Conservation (phyloP, 1,140 invertebrate species). For the Rhopalosiphum maidis region DNA sequence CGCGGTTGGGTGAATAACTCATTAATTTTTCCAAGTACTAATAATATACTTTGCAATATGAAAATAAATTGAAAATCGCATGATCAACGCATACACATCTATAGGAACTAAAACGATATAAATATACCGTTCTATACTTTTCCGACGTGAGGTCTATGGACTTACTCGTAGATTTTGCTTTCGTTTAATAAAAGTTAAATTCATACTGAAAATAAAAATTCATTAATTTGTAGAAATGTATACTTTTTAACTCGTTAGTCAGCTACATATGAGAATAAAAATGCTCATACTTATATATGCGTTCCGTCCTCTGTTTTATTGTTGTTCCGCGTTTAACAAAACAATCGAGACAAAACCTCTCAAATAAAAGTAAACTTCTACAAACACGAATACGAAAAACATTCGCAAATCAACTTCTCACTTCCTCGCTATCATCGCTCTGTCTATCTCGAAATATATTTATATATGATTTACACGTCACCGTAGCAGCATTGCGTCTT, state of each 20-base stretch:
- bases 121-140: not conserved
- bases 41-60: not conserved
- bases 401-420: not conserved
- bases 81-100: not conserved
- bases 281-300: not conserved
- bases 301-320: not conserved
- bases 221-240: not conserved
- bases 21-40: not conserved
- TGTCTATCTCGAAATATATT: conserved; percentile 1
- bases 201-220: not conserved
- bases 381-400: not conserved
- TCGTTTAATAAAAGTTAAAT: not conserved
- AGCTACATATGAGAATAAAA: not conserved
- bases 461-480: not conserved
- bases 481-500: not conserved
- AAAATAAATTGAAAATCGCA: not conserved
- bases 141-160: not conserved
- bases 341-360: not conserved
- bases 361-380: not conserved
- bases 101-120: not conserved
- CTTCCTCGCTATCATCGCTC: not conserved
- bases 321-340: not conserved
- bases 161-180: not conserved
- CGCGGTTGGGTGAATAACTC: too few relatives aligned
- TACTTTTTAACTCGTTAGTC: not conserved